phyloP scores from a whole-genome alignment of 2,888 invertebrate species.

The Nowickia ferox region DNA sequence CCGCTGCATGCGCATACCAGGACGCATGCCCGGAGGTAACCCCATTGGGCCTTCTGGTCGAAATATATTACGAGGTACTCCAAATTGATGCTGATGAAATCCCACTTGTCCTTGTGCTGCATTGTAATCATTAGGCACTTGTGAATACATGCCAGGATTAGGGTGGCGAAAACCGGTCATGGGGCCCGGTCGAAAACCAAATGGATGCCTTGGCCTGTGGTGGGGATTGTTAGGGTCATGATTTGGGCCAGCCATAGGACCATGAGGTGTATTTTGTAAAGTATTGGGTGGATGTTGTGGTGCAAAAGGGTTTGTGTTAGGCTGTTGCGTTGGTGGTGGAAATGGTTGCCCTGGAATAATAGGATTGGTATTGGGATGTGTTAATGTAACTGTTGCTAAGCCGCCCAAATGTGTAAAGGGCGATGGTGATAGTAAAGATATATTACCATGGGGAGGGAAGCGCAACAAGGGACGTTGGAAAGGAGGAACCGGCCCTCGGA shows the following conservation, averaged over 20 bases:
- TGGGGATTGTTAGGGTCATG: constrained; percentile 76
- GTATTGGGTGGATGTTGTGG: constrained; percentile 72
- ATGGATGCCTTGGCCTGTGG: constrained; percentile 78
- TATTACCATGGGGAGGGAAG: constrained; percentile 80
- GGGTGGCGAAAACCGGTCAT: constrained; percentile 76
- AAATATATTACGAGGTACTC: constrained; percentile 74
- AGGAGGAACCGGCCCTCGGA: constrained; percentile 76
- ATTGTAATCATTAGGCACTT: constrained; percentile 75
- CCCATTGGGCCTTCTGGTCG: constrained; percentile 74
- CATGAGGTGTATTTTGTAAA: constrained; percentile 74
- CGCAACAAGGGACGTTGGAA: constrained; percentile 77
- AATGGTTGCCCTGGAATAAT: constrained; percentile 81
- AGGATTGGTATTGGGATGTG: constrained; percentile 75
- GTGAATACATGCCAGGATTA: constrained; percentile 74
- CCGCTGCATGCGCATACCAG: constrained; percentile 84
- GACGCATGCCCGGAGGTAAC: constrained; percentile 74
- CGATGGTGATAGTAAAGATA: constrained; percentile 74
- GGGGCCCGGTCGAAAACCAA: constrained; percentile 77
- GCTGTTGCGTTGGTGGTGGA: constrained; percentile 74
- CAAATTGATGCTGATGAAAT: constrained; percentile 74
- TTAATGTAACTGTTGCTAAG: constrained; percentile 70
- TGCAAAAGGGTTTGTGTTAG: constrained; percentile 75
- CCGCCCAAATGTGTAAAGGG: constrained; percentile 69
- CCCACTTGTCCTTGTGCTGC: constrained; percentile 68
- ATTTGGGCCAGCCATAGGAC: constrained; percentile 69